phyloP scores from a whole-genome alignment of 2,797 vertebrate species.

The Bradypodion pumilum region DNA sequence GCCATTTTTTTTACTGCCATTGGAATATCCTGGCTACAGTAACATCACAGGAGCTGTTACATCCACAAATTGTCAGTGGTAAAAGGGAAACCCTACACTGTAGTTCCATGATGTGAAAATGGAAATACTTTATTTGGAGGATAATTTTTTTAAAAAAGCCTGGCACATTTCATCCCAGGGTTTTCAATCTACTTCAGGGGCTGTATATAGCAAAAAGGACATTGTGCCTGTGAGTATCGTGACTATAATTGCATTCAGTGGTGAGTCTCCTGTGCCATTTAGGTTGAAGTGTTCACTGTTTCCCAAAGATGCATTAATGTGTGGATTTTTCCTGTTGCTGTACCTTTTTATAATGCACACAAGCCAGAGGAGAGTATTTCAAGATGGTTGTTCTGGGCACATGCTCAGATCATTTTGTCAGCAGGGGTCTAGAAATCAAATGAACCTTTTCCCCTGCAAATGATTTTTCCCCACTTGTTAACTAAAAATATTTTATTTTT shows the following conservation, averaged over 20 bases:
- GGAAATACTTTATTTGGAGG: no score
- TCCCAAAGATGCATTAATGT: background rate
- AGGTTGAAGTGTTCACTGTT: background rate
- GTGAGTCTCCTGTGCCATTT: background rate
- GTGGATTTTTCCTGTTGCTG: background rate
- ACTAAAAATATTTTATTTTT: constrained; percentile 77
- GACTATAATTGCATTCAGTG: constrained; percentile 1
- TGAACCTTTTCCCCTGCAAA: constrained; percentile 57
- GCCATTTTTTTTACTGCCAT: background rate
- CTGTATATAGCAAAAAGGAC: no score
- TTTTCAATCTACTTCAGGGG: no score
- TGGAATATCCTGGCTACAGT: background rate
- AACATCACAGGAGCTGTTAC: no score
- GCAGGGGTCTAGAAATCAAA: constrained; percentile 55
- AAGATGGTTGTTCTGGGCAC: constrained; percentile 32
- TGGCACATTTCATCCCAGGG: no score
- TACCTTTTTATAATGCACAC: background rate
- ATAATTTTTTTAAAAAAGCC: no score
- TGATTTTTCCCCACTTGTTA: constrained; percentile 67
- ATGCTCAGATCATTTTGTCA: constrained; percentile 42
- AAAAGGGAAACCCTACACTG: no score
- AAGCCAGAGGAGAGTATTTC: constrained; percentile 2
- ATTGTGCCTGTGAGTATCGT: constrained; percentile 8
- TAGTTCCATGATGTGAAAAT: no score
- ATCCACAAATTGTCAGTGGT: no score